Conservation (phyloP, 2,888 invertebrate species). For the Tenthredo amoena region DNA sequence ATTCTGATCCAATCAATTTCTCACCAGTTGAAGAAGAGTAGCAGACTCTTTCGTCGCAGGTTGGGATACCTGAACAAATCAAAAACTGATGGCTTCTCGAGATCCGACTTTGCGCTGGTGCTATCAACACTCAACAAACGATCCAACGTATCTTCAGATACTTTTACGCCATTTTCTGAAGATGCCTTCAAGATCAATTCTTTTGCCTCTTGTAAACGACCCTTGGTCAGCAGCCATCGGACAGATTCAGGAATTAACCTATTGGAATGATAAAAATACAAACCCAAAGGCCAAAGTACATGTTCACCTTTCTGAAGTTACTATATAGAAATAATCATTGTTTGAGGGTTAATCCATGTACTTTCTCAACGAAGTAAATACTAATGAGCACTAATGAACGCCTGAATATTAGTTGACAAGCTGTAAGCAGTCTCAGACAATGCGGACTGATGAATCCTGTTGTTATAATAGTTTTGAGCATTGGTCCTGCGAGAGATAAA, state of each 20-base stretch:
- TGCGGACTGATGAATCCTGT: not conserved
- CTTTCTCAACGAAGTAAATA: too few species aligned
- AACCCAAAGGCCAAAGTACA: not conserved
- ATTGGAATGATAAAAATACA: not conserved
- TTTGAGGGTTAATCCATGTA: too few species aligned
- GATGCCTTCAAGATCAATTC: slow-evolving; percentile 83
- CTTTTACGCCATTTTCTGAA: slow-evolving; percentile 82
- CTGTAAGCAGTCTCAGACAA: not conserved
- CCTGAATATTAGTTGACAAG: not conserved
- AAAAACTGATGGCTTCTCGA: slow-evolving; percentile 79
- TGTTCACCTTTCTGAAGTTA: too few species aligned
- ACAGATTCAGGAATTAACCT: slow-evolving; percentile 87
- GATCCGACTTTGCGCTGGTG: slow-evolving; percentile 71
- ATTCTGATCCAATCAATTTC: slow-evolving; percentile 55
- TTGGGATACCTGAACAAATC: slow-evolving; percentile 84
- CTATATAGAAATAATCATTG: too few species aligned
- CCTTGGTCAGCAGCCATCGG: slow-evolving; percentile 85
- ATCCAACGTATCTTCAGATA: slow-evolving; percentile 80
- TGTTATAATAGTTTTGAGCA: not conserved
- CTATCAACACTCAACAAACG: slow-evolving; percentile 78
- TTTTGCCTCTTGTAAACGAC: slow-evolving; percentile 83
- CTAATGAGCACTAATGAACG: not conserved
- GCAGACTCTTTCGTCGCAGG: slow-evolving; percentile 83
- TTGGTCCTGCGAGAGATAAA: not conserved
- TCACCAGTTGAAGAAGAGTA: slow-evolving; percentile 88